A percentile compares a stretch with the other conserved stretches of the same genome.
These are phyloP conservation scores for Archilochus colubris DNA, from an alignment of 2,113 vertebrate genomes.

Conservation along the genomic window DNA sequence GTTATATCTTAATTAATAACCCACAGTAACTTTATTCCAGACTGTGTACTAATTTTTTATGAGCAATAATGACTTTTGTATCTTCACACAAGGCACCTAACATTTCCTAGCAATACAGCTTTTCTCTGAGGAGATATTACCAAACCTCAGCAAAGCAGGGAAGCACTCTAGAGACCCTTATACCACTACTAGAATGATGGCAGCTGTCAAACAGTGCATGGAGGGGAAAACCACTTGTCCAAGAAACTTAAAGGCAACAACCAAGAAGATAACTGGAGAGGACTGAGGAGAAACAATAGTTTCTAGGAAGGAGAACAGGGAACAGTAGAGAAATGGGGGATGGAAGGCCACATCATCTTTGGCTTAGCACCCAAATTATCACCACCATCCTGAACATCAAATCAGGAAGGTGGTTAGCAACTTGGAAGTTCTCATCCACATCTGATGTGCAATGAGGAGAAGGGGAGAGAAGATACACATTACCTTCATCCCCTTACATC, in stretches of 20 bases:
- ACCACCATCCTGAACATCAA: neutral
- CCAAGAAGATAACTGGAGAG: neutral
- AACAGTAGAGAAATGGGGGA: neutral
- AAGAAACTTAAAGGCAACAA: neutral
- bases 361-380: neutral
- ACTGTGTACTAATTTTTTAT: slow-evolving; percentile 1
- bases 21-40: slow-evolving; percentile 5
- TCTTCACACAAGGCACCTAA: neutral
- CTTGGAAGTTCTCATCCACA: neutral
- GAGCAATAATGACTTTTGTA: neutral
- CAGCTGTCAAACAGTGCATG: neutral
- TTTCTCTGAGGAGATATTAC: slow-evolving; percentile 13
- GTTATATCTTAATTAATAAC: slow-evolving; percentile 31
- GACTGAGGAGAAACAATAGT: neutral
- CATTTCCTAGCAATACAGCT: neutral
- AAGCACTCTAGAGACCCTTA: neutral
- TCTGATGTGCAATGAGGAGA: neutral
- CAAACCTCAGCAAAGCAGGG: slow-evolving; percentile 12
- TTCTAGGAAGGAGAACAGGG: neutral
- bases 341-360: neutral
- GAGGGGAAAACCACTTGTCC: neutral
- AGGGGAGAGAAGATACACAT: neutral
- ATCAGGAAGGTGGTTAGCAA: neutral
- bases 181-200: neutral
- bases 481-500: neutral